Evolutionary conservation across 1,140 invertebrate species (phyloP).

Genomic region (Drosophila chauvacae): DNA sequence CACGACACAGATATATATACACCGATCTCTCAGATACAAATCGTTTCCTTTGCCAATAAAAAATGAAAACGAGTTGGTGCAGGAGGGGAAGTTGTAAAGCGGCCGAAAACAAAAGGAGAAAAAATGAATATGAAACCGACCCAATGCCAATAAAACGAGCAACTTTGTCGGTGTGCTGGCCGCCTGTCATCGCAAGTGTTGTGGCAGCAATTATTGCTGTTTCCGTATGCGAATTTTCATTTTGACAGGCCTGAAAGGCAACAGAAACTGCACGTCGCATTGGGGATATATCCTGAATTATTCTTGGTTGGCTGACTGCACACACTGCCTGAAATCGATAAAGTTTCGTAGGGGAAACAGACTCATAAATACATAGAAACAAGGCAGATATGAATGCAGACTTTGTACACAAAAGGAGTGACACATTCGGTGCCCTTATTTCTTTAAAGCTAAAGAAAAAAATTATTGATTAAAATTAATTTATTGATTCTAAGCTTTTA

Average conservation of each 20-base stretch:
- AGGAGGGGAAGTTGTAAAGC: slow-evolving; percentile 62
- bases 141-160: slow-evolving; percentile 63
- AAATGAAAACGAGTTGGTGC: slow-evolving; percentile 65
- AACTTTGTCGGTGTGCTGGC: slow-evolving; percentile 52
- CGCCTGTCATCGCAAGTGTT: slow-evolving; percentile 67
- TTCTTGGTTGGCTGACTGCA: slow-evolving; percentile 24
- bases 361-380: slow-evolving; percentile 6
- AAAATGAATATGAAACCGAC: slow-evolving; percentile 30
- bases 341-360: slow-evolving; percentile 8
- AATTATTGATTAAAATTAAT: too few relatives aligned
- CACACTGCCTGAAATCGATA: slow-evolving; percentile 37
- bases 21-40: slow-evolving; percentile 6
- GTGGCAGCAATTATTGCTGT: slow-evolving; percentile 77
- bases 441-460: too few relatives aligned
- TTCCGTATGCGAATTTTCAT: slow-evolving; percentile 76
- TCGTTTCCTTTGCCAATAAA: slow-evolving; percentile 29
- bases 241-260: slow-evolving; percentile 46
- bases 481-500: too few relatives aligned
- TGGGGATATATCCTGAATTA: slow-evolving; percentile 39
- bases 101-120: slow-evolving; percentile 45
- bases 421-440: too few relatives aligned
- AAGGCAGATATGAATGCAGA: neutral
- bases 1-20: slow-evolving; percentile 46
- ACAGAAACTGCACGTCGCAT: slow-evolving; percentile 23
- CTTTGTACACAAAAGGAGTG: neutral